Percentiles rank a stretch among this genome's conserved stretches.
These are phyloP conservation scores for Lucinisca nassula DNA, from an alignment of 2,888 invertebrate species.

Conservation along the genomic window DNA sequence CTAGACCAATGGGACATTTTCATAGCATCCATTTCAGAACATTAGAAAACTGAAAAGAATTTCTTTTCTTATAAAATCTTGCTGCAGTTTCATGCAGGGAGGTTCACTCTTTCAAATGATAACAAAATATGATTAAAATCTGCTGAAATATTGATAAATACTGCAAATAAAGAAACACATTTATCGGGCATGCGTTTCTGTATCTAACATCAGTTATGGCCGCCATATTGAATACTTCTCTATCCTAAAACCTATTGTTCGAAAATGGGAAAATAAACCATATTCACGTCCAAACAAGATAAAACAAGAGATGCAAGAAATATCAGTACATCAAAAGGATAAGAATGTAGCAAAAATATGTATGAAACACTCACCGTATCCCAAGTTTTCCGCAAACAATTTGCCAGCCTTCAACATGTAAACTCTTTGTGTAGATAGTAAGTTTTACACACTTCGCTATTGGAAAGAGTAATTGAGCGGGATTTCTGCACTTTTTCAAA, in stretches of 20 bases:
- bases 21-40: background rate
- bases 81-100: background rate
- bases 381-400: background rate
- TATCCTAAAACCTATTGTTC: slow-evolving; percentile 27
- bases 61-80: background rate
- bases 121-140: background rate
- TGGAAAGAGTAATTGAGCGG: slow-evolving; percentile 2
- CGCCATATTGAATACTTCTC: slow-evolving; percentile 66
- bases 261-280: slow-evolving; percentile 46
- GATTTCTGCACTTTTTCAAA: background rate
- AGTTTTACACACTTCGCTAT: slow-evolving; percentile 1
- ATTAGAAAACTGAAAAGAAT: background rate
- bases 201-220: slow-evolving; percentile 34
- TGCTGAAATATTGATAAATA: background rate
- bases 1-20: background rate
- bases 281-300: background rate
- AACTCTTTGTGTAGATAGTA: background rate
- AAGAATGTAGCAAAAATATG: slow-evolving; percentile 12
- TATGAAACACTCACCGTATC: background rate
- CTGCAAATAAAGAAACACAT: background rate
- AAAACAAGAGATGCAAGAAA: background rate
- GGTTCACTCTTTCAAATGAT: background rate
- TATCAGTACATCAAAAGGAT: background rate
- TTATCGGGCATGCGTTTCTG: background rate
- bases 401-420: background rate